Conservation (phyloP, 2,888 invertebrate species). For the Leptopilina drosophilae region DNA sequence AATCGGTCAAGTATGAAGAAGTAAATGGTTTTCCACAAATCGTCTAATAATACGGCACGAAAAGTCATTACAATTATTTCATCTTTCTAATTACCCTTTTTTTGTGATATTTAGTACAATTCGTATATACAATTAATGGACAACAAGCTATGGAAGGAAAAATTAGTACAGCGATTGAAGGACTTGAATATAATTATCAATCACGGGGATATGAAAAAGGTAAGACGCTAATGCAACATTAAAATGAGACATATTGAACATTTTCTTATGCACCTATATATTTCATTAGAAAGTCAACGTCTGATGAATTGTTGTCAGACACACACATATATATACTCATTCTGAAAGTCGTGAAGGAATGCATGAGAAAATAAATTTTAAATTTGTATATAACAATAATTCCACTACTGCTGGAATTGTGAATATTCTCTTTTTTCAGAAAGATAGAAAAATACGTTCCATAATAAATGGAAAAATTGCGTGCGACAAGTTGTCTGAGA, state of each 20-base stretch:
- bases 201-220: slow-evolving; percentile 62
- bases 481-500: too few relatives aligned
- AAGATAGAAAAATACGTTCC: too few relatives aligned
- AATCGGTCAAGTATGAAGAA: slow-evolving; percentile 25
- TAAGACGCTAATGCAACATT: neutral
- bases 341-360: slow-evolving; percentile 27
- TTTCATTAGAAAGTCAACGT: slow-evolving; percentile 59
- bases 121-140: too few relatives aligned
- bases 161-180: neutral
- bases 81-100: neutral
- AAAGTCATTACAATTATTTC: neutral
- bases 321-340: neutral
- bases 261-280: slow-evolving; percentile 38
- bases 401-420: too few relatives aligned
- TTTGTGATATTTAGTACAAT: too few relatives aligned
- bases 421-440: too few relatives aligned
- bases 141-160: too few relatives aligned
- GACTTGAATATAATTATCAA: neutral
- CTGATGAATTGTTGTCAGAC: slow-evolving; percentile 44
- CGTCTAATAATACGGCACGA: neutral
- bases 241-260: slow-evolving; percentile 24
- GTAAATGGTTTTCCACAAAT: slow-evolving; percentile 14
- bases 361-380: slow-evolving; percentile 24
- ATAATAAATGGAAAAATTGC: too few relatives aligned
- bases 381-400: neutral